Conservation (phyloP, 2,113 vertebrate genomes). For the Rhea americana region DNA sequence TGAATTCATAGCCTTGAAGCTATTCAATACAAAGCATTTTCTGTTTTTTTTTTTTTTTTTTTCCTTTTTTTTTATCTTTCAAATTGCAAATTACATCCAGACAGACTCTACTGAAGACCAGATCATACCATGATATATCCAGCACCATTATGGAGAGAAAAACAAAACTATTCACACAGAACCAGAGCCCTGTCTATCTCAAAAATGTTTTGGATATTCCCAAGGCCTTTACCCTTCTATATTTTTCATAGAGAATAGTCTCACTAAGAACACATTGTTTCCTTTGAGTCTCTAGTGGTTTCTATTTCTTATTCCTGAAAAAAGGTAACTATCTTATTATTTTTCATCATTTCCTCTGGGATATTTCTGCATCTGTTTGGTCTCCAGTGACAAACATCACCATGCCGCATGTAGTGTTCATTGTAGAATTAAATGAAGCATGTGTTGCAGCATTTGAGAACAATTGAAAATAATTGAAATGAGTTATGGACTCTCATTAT, state of each 20-base stretch:
- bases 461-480: constrained; percentile 77
- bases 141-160: not conserved
- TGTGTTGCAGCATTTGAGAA: constrained; percentile 76
- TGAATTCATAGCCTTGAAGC: not conserved
- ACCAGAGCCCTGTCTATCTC: not conserved
- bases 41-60: fast-evolving
- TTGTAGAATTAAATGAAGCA: constrained; percentile 75
- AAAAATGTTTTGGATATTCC: not conserved
- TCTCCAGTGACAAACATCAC: constrained; percentile 49
- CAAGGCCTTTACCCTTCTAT: not conserved
- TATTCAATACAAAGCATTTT: not conserved
- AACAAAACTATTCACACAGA: not conserved
- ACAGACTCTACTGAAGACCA: not conserved
- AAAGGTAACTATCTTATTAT: constrained; percentile 17
- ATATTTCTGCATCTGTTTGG: constrained; percentile 31
- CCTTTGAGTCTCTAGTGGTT: not conserved
- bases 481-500: constrained; percentile 56
- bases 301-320: not conserved
- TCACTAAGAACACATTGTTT: not conserved
- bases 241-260: not conserved
- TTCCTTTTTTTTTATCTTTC: fast-evolving
- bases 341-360: constrained; percentile 56
- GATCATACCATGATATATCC: not conserved
- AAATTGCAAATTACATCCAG: not conserved
- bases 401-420: constrained; percentile 50